Evolutionary conservation across 2,797 vertebrate genomes (phyloP).

Genomic region (Rhyacichthys aspro): DNA sequence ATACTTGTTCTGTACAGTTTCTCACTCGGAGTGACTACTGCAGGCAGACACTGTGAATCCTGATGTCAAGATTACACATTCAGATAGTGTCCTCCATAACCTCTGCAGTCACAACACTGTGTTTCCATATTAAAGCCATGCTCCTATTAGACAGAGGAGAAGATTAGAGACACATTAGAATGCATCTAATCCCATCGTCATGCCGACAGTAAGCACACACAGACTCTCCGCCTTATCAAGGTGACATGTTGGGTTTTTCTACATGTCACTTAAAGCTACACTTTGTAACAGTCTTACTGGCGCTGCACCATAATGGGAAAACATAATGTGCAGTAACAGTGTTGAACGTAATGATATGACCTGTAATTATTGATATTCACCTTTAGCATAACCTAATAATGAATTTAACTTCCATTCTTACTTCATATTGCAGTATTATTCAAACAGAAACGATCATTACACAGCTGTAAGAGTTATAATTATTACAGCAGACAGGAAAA

Average conservation of each 20-base stretch:
- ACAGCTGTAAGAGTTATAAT: no score
- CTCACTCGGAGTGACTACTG: constrained; percentile 2
- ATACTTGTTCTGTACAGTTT: constrained; percentile 20
- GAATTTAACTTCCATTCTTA: no score
- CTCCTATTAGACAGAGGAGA: constrained; percentile 60
- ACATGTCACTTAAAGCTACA: no score
- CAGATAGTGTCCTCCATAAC: constrained; percentile 46
- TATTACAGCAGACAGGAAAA: no score
- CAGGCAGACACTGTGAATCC: constrained; percentile 13
- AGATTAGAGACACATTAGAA: constrained; percentile 65
- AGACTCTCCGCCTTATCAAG: constrained; percentile 1
- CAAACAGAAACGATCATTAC: no score
- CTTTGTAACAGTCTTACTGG: no score
- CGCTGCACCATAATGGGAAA: no score
- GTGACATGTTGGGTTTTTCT: neutral
- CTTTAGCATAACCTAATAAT: no score
- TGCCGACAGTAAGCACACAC: constrained; percentile 43
- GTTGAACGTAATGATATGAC: no score
- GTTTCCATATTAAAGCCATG: constrained; percentile 42
- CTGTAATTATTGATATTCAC: no score
- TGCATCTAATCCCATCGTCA: constrained; percentile 58
- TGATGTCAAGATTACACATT: constrained; percentile 23
- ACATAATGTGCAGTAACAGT: no score
- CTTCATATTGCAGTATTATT: no score
- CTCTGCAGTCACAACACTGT: constrained; percentile 19